Percentiles rank a stretch among this genome's conserved stretches.
phyloP scores from a whole-genome alignment of 2,888 invertebrate genomes.

The Melanargia galathea region DNA sequence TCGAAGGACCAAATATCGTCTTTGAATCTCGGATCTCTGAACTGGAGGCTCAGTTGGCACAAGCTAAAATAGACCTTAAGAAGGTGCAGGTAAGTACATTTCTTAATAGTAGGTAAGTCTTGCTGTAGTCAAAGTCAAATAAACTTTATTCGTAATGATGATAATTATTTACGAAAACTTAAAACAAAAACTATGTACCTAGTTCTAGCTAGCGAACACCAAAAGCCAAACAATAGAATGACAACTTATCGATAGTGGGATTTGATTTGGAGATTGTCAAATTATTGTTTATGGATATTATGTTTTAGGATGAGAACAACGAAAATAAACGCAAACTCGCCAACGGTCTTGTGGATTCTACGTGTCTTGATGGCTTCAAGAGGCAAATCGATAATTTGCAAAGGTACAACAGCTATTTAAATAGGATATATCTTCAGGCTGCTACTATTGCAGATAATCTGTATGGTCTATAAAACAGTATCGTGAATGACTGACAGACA shows the following conservation, averaged over 20 bases:
- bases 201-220: too few relatives aligned
- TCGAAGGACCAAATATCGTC: constrained; percentile 90
- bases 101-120: too few relatives aligned
- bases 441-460: too few relatives aligned
- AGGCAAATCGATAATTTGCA: constrained; percentile 87
- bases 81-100: constrained; percentile 82
- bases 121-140: too few relatives aligned
- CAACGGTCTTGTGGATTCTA: constrained; percentile 78
- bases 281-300: background rate
- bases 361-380: constrained; percentile 84
- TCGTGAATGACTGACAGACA: too few relatives aligned
- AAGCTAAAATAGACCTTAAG: constrained; percentile 88
- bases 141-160: too few relatives aligned
- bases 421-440: background rate
- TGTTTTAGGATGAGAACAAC: constrained; percentile 72
- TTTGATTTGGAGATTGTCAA: too few relatives aligned
- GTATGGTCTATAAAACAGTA: too few relatives aligned
- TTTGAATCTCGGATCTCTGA: constrained; percentile 93
- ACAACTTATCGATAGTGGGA: too few relatives aligned
- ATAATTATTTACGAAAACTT: too few relatives aligned
- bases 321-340: constrained; percentile 77
- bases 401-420: constrained; percentile 69
- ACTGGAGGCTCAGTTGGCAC: constrained; percentile 91
- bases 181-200: too few relatives aligned
- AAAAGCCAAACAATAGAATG: too few relatives aligned